These are phyloP conservation scores for Heliconius erato DNA, from an alignment of 2,888 invertebrate genomes.

Conservation along the genomic window DNA sequence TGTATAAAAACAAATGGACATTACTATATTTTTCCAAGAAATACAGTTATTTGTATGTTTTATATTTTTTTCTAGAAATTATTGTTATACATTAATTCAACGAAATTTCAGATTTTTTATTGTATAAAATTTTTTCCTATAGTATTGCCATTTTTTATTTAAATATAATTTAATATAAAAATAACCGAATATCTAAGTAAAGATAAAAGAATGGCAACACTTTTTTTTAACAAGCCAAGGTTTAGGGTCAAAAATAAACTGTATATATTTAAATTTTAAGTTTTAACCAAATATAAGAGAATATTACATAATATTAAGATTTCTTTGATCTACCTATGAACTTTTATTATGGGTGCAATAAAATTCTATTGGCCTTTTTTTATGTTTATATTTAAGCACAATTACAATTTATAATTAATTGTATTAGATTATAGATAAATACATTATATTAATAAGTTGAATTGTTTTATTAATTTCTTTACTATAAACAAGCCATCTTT, in stretches of 20 bases:
- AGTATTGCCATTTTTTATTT: constrained; percentile 14
- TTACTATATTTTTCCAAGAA: constrained; percentile 6
- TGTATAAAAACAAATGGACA: not conserved
- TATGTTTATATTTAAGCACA: constrained; percentile 23
- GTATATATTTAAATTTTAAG: constrained; percentile 6
- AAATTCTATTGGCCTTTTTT: constrained; percentile 7
- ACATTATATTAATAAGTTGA: constrained; percentile 11
- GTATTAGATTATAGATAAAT: constrained; percentile 15
- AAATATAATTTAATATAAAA: not conserved
- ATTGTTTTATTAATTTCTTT: constrained; percentile 11
- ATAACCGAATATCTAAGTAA: not conserved
- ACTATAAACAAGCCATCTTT: not conserved
- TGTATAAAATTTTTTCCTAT: not conserved
- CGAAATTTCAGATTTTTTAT: constrained; percentile 9
- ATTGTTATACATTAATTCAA: not conserved
- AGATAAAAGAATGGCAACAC: constrained; percentile 7
- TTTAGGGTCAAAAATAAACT: constrained; percentile 13
- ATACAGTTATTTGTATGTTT: not conserved
- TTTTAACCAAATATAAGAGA: constrained; percentile 11
- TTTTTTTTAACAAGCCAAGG: constrained; percentile 5
- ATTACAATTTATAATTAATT: constrained; percentile 15
- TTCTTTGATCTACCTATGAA: not conserved
- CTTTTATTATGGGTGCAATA: constrained; percentile 16
- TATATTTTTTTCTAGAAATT: not conserved
- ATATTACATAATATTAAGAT: not conserved